Evolutionary conservation across 2,888 invertebrate genomes (phyloP), one percentile per base, ranked within the genome.

Genomic region (Leucozona laternaria): DNA sequence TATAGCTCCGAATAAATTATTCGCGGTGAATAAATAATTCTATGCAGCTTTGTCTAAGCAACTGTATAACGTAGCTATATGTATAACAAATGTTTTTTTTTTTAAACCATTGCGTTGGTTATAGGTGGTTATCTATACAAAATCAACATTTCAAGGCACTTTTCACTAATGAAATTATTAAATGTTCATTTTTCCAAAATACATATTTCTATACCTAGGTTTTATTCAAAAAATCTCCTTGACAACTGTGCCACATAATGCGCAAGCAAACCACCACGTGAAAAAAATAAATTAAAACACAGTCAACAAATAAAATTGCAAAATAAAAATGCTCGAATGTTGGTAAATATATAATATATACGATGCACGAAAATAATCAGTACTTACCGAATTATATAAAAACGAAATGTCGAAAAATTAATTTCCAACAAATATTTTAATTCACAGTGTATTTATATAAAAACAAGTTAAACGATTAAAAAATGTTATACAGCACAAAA

Each of bases 391-490:
- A 37, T 53, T 53, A 37, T 34, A 25, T 7, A 45, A 31, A 4
- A 53, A 28, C 17, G 15, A 62, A 45, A n/a, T 45, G 11, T 45
- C 17, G 6, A 53, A 31, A 22, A 53, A 25, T n/a, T 37, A 50
- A 34, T 22, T 37, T 17, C 13, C 3, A 68, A 68, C 53, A 37
- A 48, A 68, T 37, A 50, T 22, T 68, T 68, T 50, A 53, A 68
- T 53, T n/a, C 25, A n/a, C 25, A 37, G 40, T 37, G 50, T 53
- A 64, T 2, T 2, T 37, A n/a, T 11, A n/a, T 15, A 43, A 62
- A 48, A 68, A 68, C 22, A 37, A 53, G 22, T 68, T 25, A 68
- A 53, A 34, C 50, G 17, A 68, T 68, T 40, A 37, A 53, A 25
- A 15, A 31, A 31, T 31, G 8, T 31, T 31, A 31, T 31, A 15